These are phyloP conservation scores for Suricata suricatta DNA, from an alignment of 2,113 vertebrate genomes.

Conservation along the genomic window DNA sequence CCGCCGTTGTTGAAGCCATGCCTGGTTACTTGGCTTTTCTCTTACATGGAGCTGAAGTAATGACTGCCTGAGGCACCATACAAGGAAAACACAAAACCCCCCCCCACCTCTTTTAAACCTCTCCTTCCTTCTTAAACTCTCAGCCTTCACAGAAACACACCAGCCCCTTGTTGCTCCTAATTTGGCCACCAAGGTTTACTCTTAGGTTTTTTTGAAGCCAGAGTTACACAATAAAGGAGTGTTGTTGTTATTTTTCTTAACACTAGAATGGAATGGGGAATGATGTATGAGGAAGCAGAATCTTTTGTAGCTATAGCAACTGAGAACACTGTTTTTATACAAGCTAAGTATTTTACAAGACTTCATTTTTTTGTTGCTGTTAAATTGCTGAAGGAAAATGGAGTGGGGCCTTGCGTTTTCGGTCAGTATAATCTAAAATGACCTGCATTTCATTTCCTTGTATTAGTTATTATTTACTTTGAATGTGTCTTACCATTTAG, in stretches of 20 bases:
- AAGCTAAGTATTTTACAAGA: constrained; percentile 50
- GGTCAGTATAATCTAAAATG: constrained; percentile 73
- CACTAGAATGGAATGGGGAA: constrained; percentile 66
- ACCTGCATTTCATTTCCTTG: constrained; percentile 38
- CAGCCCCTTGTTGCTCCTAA: neutral
- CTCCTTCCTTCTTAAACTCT: neutral
- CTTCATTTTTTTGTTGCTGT: constrained; percentile 50
- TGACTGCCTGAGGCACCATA: neutral
- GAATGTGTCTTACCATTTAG: constrained; percentile 60
- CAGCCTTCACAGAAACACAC: neutral
- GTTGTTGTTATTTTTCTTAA: neutral
- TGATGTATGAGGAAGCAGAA: constrained; percentile 62
- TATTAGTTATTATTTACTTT: constrained; percentile 63
- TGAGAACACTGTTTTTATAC: neutral
- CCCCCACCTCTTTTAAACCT: too few relatives aligned
- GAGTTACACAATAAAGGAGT: constrained; percentile 32
- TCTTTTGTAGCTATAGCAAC: constrained; percentile 81
- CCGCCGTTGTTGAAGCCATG: neutral
- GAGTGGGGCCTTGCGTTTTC: constrained; percentile 75
- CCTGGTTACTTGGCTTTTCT: neutral
- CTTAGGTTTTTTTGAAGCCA: constrained; percentile 5
- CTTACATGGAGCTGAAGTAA: neutral
- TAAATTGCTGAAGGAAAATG: constrained; percentile 66
- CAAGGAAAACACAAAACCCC: neutral
- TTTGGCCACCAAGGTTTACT: constrained; percentile 35